Evolutionary conservation across 1,140 invertebrate species (phyloP).

Genomic region (Papilio aristodemus): DNA sequence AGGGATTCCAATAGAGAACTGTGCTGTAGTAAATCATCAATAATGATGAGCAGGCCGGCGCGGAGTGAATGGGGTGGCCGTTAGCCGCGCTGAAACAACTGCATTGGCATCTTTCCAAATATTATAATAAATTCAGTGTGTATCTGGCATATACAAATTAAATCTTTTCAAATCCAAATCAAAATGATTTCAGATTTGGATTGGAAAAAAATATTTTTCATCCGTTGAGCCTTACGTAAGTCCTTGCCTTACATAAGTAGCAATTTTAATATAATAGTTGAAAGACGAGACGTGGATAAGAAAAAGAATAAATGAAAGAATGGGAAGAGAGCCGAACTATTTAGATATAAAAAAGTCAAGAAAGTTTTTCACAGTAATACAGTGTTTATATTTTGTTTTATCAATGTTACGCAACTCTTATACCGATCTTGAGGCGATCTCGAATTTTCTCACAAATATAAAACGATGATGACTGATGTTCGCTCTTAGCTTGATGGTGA

Average conservation of each 20-base stretch:
- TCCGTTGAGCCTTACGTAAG: no score
- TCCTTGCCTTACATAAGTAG: no score
- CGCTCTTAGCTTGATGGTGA: not conserved
- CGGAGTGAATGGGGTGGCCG: not conserved
- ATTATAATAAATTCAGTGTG: conserved; percentile 7
- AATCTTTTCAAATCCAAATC: not conserved
- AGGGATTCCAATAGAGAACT: not conserved
- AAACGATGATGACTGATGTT: not conserved
- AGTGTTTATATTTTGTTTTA: not conserved
- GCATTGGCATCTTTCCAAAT: not conserved
- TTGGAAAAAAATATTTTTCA: not conserved
- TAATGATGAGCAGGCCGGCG: not conserved
- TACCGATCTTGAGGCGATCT: not conserved
- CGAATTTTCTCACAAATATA: not conserved
- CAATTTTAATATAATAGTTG: no score
- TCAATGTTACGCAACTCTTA: not conserved
- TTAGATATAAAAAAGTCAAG: no score
- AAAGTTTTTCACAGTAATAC: no score
- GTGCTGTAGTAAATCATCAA: not conserved
- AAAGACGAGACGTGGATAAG: no score
- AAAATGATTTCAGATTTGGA: not conserved
- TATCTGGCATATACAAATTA: not conserved
- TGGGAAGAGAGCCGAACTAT: no score
- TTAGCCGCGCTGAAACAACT: conserved; percentile 9
- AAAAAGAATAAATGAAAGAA: no score